Evolutionary conservation across 2,888 invertebrate genomes (phyloP), one percentile per base, ranked within the genome.

Genomic region (Thelaira solivaga): DNA sequence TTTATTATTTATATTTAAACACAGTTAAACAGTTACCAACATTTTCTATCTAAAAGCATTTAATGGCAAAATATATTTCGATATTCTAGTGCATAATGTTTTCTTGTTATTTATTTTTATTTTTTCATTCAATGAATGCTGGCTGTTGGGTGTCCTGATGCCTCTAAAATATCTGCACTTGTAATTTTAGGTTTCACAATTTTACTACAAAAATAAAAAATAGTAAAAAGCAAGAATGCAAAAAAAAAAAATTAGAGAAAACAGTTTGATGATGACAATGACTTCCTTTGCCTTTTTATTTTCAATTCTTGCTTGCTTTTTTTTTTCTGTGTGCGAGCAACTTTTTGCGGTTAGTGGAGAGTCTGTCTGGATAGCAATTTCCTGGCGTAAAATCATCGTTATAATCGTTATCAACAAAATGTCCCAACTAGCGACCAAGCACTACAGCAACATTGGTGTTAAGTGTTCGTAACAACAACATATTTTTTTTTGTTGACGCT

Each of bases 341-440:
- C 62, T 57, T n/a, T 77, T 68, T 77, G 77, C 43, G 77, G 72
- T 73, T 73, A 65, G 11, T 39, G 10, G 55, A 69, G n/a, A n/a
- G n/a, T n/a, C n/a, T n/a, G 78, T 71, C 74, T 78, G 78, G 73
- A n/a, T 74, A 31, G 69, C 74, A 78, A 78, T 78, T 74, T 78
- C 78, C 78, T 78, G 78, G 65, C 65, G 55, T 53, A 61, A 62
- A 67, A 65, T 59, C 64, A 61, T 49, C 22, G 29, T n/a, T 45
- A 55, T 43, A 62, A 55, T 64, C 55, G 62, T 72, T 55, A 72
- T 64, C 64, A 64, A 47, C 26, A 61, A 71, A 74, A 78, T 74
- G 71, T 71, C 69, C 74, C 74, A 78, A 71, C 65, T 74, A 65
- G 78, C 69, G 69, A 71, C 78, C 78, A 18, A 71, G 24, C 16